Conservation (phyloP, 2,113 vertebrate genomes). For the Acinonyx jubatus region DNA sequence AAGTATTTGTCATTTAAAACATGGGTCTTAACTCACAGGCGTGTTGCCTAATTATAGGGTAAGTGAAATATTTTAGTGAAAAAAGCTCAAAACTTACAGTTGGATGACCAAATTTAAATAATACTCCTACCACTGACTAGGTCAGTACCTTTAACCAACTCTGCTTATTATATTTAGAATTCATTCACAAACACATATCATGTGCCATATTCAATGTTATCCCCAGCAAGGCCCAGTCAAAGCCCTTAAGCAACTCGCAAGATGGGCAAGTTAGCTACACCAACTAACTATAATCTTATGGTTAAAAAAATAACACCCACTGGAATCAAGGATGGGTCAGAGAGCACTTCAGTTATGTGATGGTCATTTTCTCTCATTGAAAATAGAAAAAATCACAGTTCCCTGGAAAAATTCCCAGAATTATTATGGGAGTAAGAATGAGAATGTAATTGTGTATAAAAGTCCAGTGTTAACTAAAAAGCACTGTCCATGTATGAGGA, state of each 20-base stretch:
- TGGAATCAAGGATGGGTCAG: background rate
- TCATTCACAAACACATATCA: background rate
- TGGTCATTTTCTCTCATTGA: background rate
- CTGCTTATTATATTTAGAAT: background rate
- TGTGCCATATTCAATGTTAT: background rate
- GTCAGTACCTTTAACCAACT: background rate
- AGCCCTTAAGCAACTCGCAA: background rate
- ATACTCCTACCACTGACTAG: background rate
- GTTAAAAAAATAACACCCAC: background rate
- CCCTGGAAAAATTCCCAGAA: background rate
- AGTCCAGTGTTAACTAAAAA: background rate
- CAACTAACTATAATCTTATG: background rate
- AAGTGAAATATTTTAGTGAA: background rate
- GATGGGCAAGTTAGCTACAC: background rate
- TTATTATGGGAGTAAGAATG: background rate
- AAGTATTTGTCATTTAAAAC: background rate
- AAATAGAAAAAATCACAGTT: background rate
- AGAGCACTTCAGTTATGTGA: background rate
- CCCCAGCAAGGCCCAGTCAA: fast-evolving
- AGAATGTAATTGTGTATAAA: background rate
- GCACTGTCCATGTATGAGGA: background rate
- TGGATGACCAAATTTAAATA: background rate
- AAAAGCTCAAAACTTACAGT: background rate
- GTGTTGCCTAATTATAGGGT: background rate
- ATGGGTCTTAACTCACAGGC: background rate